Conservation (phyloP, 64 coral and sea anemone genomes). For the Actinia equina region DNA sequence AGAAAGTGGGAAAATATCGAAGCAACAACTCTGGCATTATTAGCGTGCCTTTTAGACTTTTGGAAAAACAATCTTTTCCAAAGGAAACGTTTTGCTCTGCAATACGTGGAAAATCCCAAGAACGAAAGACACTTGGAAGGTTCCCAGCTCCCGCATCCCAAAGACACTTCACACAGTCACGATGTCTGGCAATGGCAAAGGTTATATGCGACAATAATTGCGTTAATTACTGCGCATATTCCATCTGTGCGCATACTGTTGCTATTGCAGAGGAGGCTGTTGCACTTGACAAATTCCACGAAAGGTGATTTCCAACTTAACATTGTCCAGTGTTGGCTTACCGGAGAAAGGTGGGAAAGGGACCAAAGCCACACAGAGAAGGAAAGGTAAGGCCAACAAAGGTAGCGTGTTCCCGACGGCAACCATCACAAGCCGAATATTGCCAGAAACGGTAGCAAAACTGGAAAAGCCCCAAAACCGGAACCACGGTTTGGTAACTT, state of each 20-base stretch:
- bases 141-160: neutral
- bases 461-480: too few relatives aligned
- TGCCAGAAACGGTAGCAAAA: too few relatives aligned
- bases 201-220: neutral
- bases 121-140: neutral
- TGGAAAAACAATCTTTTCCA: neutral
- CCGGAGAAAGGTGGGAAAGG: slow-evolving; percentile 26
- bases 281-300: slow-evolving; percentile 11
- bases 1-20: too few relatives aligned
- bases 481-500: too few relatives aligned
- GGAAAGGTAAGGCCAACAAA: slow-evolving; percentile 65
- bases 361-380: slow-evolving; percentile 42
- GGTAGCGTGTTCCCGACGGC: too few relatives aligned
- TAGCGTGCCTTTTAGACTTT: neutral
- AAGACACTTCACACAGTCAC: neutral
- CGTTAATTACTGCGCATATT: slow-evolving; percentile 17
- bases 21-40: neutral
- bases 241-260: slow-evolving; percentile 47
- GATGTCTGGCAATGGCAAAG: neutral
- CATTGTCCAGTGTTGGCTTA: slow-evolving; percentile 35
- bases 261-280: slow-evolving; percentile 49
- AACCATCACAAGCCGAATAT: too few relatives aligned
- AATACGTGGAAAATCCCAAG: neutral
- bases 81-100: neutral
- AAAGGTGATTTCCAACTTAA: slow-evolving; percentile 22